Evolutionary conservation across 2,797 vertebrate genomes (phyloP).

Genomic region (Scarus forsteni): DNA sequence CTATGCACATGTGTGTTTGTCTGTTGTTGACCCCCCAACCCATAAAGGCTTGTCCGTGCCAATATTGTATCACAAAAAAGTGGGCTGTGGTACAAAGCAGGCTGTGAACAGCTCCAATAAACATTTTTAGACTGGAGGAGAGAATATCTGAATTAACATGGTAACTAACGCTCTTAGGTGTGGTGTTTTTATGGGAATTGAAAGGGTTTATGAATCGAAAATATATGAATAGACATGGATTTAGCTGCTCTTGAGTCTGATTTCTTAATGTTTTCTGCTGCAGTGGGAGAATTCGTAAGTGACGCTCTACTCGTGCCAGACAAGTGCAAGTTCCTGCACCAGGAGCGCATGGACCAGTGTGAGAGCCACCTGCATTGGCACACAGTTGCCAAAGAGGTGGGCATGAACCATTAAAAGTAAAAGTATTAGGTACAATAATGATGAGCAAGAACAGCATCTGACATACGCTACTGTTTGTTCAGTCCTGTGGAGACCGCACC

Average conservation of each 20-base stretch:
- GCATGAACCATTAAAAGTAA: neutral
- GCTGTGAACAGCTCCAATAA: too few relatives aligned
- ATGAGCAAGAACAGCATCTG: accelerated
- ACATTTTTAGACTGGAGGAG: too few relatives aligned
- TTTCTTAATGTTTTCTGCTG: conserved; percentile 82
- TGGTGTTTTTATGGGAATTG: too few relatives aligned
- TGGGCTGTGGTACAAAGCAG: too few relatives aligned
- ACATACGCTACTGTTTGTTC: conserved; percentile 2
- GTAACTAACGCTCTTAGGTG: too few relatives aligned
- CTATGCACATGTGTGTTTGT: too few relatives aligned
- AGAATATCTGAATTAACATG: too few relatives aligned
- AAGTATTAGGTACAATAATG: neutral
- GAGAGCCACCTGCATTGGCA: conserved; percentile 99
- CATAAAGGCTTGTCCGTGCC: too few relatives aligned
- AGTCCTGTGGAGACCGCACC: conserved; percentile 95
- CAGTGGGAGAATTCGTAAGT: conserved; percentile 98
- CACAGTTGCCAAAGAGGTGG: conserved; percentile 97
- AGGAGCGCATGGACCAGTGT: conserved; percentile 97
- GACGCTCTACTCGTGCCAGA: conserved; percentile 98
- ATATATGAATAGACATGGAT: too few relatives aligned
- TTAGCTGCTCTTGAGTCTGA: conserved; percentile 53
- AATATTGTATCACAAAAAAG: too few relatives aligned
- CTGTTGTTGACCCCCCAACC: too few relatives aligned
- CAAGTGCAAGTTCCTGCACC: conserved; percentile 98
- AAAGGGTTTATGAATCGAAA: too few relatives aligned